Base-by-base conservation (phyloP, 2,888 invertebrate genomes). In the Poecilobothrus nobilitatus region DNA sequence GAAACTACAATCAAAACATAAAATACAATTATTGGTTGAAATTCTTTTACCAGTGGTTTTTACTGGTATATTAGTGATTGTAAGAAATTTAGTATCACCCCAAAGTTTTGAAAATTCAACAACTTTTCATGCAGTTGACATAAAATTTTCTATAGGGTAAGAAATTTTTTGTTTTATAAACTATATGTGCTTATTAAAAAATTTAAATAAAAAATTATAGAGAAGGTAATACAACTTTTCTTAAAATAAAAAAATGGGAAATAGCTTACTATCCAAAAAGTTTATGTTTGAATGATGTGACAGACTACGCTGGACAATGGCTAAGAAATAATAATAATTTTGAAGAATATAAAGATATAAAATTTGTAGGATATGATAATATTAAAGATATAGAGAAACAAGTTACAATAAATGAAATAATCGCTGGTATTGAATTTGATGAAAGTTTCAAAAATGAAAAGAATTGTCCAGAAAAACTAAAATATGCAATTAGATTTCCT, bases 1-100 rank as follows among this genome's bases (percentile, higher is more conserved):
- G 78, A 79, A 88, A n/a, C 85, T 91, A 66, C 90, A 91, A 80
- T 87, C 85, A 82, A 82, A 91, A 66, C 88, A 87, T 76, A 86
- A 85, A 27, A 71, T 85, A 61, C 87, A 89, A 76, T 90, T 91
- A 0, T 71, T 84, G 1, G 77, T 87, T 33, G 90, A 91, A 79
- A 81, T 91, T 5, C 72, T 87, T 5, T 79, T 88, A 65, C 89
- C 89, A 0, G 84, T 88, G 5, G 70, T 86, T 3, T 88, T 90
- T 69, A 85, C 87, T 73, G 78, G 86, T 0, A 78, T 91, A 68
- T 81, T 92, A 68, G 86, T 91, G 21, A 73, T 89, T 6, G 83
- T 91, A 65, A 83, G 92, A 67, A 85, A 86, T 74, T 81, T 88
- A 71, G 87, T 89, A 1, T 84, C 85, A 71, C 87, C 88, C 0